Evolutionary conservation across 2,797 vertebrate genomes (phyloP), one percentile per base, ranked within the genome.

Genomic region (Nasua narica): DNA sequence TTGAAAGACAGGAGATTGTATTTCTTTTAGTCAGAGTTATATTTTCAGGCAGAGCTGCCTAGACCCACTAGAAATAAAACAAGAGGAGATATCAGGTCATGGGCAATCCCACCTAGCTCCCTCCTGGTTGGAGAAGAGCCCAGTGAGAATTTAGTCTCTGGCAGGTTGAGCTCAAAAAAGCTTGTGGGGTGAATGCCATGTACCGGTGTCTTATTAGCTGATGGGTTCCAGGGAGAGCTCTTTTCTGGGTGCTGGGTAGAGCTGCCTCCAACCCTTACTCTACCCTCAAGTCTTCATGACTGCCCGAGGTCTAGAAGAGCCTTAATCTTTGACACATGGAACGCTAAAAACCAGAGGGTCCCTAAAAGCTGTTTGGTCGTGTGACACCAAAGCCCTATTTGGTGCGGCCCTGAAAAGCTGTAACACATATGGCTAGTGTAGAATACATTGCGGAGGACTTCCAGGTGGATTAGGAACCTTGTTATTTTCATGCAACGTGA

Each of bases 11-110:
- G 7, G 23, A 62, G 89, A 92, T 76, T 56, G 11, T n/a, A 92
- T 95, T 96, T 92, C 76, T 76, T 97, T 52, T 21, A 69, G 43
- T 81, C 70, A 90, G 93, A 87, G 56, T 46, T 92, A 1, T 97
- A 50, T 76, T 96, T 93, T 96, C 85, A 94, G 81, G 23, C 48
- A 69, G 76, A 96, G 81, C 50, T 95, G 93, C 43, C 12, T 87
- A 81, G 56, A 92, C 48, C 54, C n/a, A 76, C 27, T 40, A 84
- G 70, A 87, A 96, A 95, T 78, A 95, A 90, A 81, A 83, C 35
- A 72, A 62, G 62, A 87, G n/a, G 78, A 92, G 43, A 69, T 18
- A 13, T 7, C 54, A 95, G 70, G 86, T 94, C 76, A 90, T 0
- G 2, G 43, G 62, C 29, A 87, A 86, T 43, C 50, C 46, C 7